A percentile compares a stretch with the other conserved stretches of the same genome.
Evolutionary conservation across 2,888 invertebrate species (phyloP).

Genomic region (Macaria notata): DNA sequence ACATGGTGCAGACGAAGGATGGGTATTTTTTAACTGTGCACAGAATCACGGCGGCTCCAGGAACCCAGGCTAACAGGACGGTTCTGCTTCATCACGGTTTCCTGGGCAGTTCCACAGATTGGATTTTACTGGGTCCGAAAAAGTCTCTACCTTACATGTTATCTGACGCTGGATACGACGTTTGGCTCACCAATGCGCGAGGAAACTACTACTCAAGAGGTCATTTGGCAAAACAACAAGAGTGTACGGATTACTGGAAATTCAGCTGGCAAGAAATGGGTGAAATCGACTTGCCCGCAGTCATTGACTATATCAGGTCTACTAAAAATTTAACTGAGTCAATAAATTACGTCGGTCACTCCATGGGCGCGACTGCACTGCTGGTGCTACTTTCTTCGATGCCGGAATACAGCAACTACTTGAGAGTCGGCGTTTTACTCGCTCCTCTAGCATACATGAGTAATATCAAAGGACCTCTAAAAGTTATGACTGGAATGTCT

Average conservation of each 20-base stretch:
- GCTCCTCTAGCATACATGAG: constrained; percentile 61
- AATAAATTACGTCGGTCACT: constrained; percentile 64
- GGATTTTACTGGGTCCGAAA: constrained; percentile 61
- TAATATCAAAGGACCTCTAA: constrained; percentile 51
- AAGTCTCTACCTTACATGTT: constrained; percentile 70
- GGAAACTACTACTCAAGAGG: constrained; percentile 65
- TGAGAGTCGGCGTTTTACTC: constrained; percentile 57
- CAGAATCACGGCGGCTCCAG: constrained; percentile 34
- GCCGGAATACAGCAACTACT: constrained; percentile 53
- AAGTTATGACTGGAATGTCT: constrained; percentile 43
- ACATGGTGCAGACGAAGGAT: constrained; percentile 55
- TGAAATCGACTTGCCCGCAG: constrained; percentile 55
- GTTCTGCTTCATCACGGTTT: constrained; percentile 64
- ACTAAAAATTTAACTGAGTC: constrained; percentile 43
- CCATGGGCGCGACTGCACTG: constrained; percentile 64
- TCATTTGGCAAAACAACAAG: constrained; percentile 42
- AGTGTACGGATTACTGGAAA: constrained; percentile 53
- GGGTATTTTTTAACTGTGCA: constrained; percentile 62
- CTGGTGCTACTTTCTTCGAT: constrained; percentile 54
- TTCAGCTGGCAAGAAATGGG: constrained; percentile 69
- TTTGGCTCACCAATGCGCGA: constrained; percentile 82
- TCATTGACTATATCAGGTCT: constrained; percentile 54
- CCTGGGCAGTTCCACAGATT: constrained; percentile 67
- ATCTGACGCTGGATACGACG: constrained; percentile 80
- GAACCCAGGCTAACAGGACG: constrained; percentile 36